These are phyloP conservation scores for Ectemnius cavifrons DNA, from an alignment of 2,888 invertebrate genomes.

Conservation along the genomic window DNA sequence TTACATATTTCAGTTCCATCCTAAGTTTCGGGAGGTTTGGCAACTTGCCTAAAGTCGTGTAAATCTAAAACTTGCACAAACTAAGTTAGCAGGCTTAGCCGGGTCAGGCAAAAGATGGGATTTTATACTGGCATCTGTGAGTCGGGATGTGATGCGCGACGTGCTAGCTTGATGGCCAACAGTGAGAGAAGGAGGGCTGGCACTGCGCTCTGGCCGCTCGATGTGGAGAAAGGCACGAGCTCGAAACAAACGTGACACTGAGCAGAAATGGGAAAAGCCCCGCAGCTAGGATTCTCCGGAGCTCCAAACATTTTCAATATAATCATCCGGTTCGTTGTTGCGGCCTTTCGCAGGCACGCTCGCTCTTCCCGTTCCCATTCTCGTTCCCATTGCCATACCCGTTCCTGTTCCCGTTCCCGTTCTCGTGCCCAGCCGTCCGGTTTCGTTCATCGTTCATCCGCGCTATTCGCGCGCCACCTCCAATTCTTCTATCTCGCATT, in stretches of 20 bases:
- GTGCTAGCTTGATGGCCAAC: not conserved
- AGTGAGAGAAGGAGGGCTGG: not conserved
- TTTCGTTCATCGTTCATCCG: slow-evolving; percentile 2
- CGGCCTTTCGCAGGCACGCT: slow-evolving; percentile 19
- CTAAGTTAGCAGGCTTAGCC: slow-evolving; percentile 38
- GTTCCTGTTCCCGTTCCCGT: not conserved
- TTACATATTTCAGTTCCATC: slow-evolving; percentile 30
- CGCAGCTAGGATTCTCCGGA: slow-evolving; percentile 27
- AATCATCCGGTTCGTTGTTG: slow-evolving; percentile 63
- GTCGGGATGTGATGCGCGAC: not conserved
- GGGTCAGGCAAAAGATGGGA: slow-evolving; percentile 9
- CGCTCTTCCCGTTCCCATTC: not conserved
- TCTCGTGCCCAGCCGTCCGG: not conserved
- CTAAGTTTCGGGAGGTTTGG: slow-evolving; percentile 34
- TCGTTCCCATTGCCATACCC: not conserved
- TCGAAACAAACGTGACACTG: slow-evolving; percentile 30
- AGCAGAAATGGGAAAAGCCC: slow-evolving; percentile 27
- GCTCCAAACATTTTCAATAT: slow-evolving; percentile 57
- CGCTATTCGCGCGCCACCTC: too few species aligned
- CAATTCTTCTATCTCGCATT: too few species aligned
- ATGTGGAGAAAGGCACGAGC: slow-evolving; percentile 3
- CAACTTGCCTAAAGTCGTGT: slow-evolving; percentile 45
- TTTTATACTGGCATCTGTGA: slow-evolving; percentile 25
- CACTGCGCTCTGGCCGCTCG: too few species aligned
- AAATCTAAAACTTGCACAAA: slow-evolving; percentile 50